Evolutionary conservation across 2,797 vertebrate genomes (phyloP).

Genomic region (Cyclopterus lumpus): DNA sequence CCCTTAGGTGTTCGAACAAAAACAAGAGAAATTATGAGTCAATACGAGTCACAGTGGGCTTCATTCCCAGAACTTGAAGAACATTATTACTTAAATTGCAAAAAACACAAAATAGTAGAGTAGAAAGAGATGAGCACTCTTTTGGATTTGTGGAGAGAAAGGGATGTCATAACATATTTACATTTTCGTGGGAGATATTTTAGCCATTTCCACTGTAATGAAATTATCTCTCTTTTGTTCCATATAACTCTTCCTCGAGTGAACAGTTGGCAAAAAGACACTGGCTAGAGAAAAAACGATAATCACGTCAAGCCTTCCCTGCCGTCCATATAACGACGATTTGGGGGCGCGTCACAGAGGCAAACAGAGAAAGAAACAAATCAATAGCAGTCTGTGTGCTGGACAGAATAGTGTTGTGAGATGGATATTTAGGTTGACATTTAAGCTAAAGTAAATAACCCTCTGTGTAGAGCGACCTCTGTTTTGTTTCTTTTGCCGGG

Average conservation of each 20-base stretch:
- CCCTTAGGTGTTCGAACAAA: background rate
- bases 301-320: constrained; percentile 50
- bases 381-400: constrained; percentile 62
- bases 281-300: constrained; percentile 46
- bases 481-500: constrained; percentile 15
- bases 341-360: constrained; percentile 62
- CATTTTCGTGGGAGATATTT: constrained; percentile 1
- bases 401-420: constrained; percentile 27
- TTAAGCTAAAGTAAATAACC: constrained; percentile 63
- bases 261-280: constrained; percentile 58
- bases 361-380: constrained; percentile 55
- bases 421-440: constrained; percentile 71
- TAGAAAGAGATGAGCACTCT: background rate
- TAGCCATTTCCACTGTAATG: constrained; percentile 18
- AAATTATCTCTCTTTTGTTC: constrained; percentile 28
- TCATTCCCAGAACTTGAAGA: constrained; percentile 18
- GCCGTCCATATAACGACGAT: constrained; percentile 51
- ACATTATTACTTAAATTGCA: background rate
- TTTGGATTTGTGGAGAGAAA: background rate
- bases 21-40: background rate
- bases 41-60: constrained; percentile 17
- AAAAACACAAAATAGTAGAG: constrained; percentile 1
- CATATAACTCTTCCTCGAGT: constrained; percentile 43
- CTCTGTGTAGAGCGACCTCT: constrained; percentile 15
- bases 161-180: background rate